phyloP scores from a whole-genome alignment of 2,113 vertebrate genomes.

The Mus spicilegus region DNA sequence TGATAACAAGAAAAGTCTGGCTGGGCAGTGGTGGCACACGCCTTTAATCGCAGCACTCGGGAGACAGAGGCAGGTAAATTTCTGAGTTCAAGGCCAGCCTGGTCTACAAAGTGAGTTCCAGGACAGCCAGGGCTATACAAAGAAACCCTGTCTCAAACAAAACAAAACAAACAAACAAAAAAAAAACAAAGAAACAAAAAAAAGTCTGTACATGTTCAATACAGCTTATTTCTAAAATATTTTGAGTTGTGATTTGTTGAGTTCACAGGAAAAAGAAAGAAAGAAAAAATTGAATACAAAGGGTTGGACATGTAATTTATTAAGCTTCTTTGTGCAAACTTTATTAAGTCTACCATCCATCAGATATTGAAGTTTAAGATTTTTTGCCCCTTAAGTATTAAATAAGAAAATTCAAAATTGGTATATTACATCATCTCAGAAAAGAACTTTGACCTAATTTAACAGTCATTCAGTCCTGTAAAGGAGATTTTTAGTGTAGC shows the following conservation, averaged over 20 bases:
- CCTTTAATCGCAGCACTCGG: too few species aligned
- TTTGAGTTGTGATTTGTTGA: background rate
- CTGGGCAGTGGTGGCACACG: too few species aligned
- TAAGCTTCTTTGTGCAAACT: conserved; percentile 4
- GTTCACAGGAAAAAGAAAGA: background rate
- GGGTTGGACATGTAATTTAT: background rate
- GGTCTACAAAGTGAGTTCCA: too few species aligned
- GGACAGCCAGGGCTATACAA: too few species aligned
- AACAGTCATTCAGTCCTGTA: background rate
- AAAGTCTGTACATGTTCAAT: background rate
- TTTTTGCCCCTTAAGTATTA: background rate
- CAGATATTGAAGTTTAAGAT: background rate
- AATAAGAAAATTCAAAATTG: background rate
- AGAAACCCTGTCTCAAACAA: too few species aligned
- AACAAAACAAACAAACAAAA: too few species aligned
- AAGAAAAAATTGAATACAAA: background rate
- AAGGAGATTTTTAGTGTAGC: background rate
- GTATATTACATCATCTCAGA: background rate
- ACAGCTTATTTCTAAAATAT: background rate
- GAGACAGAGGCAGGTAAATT: too few species aligned
- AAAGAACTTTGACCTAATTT: conserved; percentile 23
- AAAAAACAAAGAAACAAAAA: too few species aligned
- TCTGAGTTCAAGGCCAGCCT: too few species aligned
- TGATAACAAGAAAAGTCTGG: background rate
- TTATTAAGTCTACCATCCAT: conserved; percentile 3